Evolutionary conservation across 2,113 vertebrate species (phyloP).

Genomic region (Apodemus speciosus): DNA sequence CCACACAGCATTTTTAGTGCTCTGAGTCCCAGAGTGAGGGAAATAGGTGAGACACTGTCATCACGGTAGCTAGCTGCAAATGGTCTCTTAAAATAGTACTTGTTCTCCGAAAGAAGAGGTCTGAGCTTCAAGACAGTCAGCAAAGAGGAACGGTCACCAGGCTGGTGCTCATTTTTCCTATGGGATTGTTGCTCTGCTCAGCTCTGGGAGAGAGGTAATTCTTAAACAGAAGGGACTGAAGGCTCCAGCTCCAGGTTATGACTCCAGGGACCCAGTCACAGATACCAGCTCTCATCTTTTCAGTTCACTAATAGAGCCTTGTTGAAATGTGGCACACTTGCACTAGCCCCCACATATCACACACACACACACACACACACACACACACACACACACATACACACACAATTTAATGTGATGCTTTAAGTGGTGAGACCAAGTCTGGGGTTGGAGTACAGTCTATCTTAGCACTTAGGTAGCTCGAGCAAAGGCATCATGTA

Average conservation of each 20-base stretch:
- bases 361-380: not conserved
- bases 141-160: not conserved
- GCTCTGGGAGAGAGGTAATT: not conserved
- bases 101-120: not conserved
- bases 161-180: accelerated
- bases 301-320: not conserved
- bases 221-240: not conserved
- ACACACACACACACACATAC: not conserved
- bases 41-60: slow-evolving; percentile 58
- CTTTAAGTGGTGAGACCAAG: not conserved
- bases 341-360: not conserved
- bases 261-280: not conserved
- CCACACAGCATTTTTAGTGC: slow-evolving; percentile 38
- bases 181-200: accelerated
- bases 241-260: not conserved
- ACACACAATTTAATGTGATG: not conserved
- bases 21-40: slow-evolving; percentile 29
- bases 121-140: not conserved
- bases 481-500: no score
- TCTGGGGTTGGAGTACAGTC: not conserved
- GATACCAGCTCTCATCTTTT: not conserved
- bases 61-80: slow-evolving; percentile 67
- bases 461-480: not conserved
- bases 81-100: slow-evolving; percentile 64
- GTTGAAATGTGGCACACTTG: not conserved